phyloP scores from a whole-genome alignment of 2,888 invertebrate genomes.

The Hirudinaria manillensis region DNA sequence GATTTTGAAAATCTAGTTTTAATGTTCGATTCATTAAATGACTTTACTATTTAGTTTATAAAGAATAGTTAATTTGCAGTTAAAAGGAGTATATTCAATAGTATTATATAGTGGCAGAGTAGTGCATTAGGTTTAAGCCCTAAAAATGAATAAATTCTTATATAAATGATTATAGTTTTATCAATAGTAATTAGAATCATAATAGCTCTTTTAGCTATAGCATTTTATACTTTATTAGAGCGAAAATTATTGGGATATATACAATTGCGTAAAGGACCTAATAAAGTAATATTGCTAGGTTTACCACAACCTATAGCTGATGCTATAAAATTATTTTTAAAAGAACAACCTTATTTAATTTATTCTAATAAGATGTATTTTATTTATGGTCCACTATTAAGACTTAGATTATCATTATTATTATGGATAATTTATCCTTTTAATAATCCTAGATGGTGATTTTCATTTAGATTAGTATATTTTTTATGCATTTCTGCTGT shows the following conservation, averaged over 20 bases:
- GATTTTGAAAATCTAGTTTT: constrained; percentile 40
- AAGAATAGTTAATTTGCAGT: constrained; percentile 35
- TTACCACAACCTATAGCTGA: constrained; percentile 68
- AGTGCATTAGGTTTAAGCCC: constrained; percentile 41
- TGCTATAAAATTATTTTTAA: constrained; percentile 68
- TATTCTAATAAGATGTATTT: constrained; percentile 63
- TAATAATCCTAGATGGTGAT: constrained; percentile 58
- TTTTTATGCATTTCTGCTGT: constrained; percentile 65
- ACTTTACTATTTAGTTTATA: constrained; percentile 30
- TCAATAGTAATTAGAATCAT: constrained; percentile 37
- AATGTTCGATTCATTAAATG: constrained; percentile 39
- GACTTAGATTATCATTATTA: constrained; percentile 61
- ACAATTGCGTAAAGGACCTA: constrained; percentile 70
- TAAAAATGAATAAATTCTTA: constrained; percentile 37
- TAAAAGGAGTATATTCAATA: too few relatives aligned
- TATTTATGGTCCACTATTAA: constrained; percentile 62
- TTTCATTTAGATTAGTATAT: constrained; percentile 63
- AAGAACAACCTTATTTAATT: constrained; percentile 56
- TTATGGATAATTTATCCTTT: constrained; percentile 62
- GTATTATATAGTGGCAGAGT: constrained; percentile 39
- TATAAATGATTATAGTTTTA: constrained; percentile 36
- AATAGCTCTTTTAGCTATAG: constrained; percentile 62
- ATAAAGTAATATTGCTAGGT: constrained; percentile 64
- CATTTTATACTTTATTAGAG: constrained; percentile 69
- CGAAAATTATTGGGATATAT: constrained; percentile 66